Conservation (phyloP, 2,797 vertebrate species). For the Sphaeramia orbicularis region DNA sequence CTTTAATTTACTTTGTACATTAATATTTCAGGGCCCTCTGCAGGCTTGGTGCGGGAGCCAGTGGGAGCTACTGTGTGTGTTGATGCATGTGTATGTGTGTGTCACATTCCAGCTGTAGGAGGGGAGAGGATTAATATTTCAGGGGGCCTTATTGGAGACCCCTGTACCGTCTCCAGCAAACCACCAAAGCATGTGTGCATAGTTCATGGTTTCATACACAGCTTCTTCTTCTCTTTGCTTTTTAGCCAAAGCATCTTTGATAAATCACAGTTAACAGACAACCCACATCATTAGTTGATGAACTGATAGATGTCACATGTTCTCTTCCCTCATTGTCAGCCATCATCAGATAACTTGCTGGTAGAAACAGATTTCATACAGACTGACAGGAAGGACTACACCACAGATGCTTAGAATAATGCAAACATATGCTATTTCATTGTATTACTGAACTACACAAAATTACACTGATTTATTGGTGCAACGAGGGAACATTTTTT, state of each 20-base stretch:
- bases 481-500: too few relatives aligned
- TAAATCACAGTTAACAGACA: slow-evolving; percentile 1
- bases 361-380: background rate
- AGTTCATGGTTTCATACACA: background rate
- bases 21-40: slow-evolving; percentile 88
- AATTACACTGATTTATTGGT: too few relatives aligned
- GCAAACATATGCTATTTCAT: background rate
- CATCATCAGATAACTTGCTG: slow-evolving; percentile 9
- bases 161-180: slow-evolving; percentile 76
- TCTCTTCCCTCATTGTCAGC: background rate
- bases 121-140: slow-evolving; percentile 86
- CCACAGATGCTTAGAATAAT: background rate
- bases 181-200: slow-evolving; percentile 61
- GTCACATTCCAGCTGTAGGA: slow-evolving; percentile 73
- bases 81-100: slow-evolving; percentile 59
- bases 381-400: background rate
- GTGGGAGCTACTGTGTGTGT: slow-evolving; percentile 76
- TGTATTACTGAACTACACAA: slow-evolving; percentile 12
- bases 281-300: background rate
- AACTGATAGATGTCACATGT: background rate
- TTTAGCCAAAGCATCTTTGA: slow-evolving; percentile 10
- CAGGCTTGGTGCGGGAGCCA: slow-evolving; percentile 77
- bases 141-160: slow-evolving; percentile 85
- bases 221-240: background rate
- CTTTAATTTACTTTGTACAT: slow-evolving; percentile 89